Evolutionary conservation across 2,888 invertebrate genomes (phyloP), one percentile per base, ranked within the genome.

Genomic region (Ichneumoninae sp.): DNA sequence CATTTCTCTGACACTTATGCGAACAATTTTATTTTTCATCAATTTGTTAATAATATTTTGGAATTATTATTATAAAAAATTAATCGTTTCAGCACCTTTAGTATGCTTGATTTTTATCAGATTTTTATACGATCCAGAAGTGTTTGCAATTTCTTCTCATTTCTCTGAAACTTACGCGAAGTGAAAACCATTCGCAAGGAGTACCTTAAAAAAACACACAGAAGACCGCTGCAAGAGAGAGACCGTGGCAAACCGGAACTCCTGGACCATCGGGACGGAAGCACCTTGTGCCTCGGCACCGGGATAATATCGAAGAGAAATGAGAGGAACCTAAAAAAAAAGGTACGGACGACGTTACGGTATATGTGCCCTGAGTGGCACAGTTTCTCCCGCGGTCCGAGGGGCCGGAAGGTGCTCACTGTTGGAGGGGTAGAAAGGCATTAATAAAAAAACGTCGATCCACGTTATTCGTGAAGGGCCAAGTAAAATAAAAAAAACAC

Each of bases 281-380:
- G 89, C 92, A 92, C 92, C 92, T 92, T 91, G 91, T 92, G 89
- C 87, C 36, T 63, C 47, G 70, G 76, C 84, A 81, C 74, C 81
- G 81, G 84, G 81, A 81, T 68, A 78, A 69, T 77, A 68, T 80
- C 71, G 77, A 47, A 16, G 33, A 78, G 82, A 86, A 86, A 78
- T 83, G 83, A 77, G 65, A 75, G 66, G 66, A 70, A n/a, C 33
- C 40, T 26, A 47, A 75, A 79, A 83, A 81, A 84, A 83, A 87
- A 86, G 83, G 65, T 81, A 81, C 85, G 79, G 75, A 83, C 84
- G 80, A 86, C 88, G 91, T 92, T 93, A 93, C 93, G 93, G 93
- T 93, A 93, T 90, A 69, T 80, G 71, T 83, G 82, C 63, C 89
- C 91, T 88, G 89, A 92, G 90, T 93, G 92, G 93, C 93, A 93